Evolutionary conservation across 2,888 invertebrate genomes (phyloP).

Genomic region (Dione juno): DNA sequence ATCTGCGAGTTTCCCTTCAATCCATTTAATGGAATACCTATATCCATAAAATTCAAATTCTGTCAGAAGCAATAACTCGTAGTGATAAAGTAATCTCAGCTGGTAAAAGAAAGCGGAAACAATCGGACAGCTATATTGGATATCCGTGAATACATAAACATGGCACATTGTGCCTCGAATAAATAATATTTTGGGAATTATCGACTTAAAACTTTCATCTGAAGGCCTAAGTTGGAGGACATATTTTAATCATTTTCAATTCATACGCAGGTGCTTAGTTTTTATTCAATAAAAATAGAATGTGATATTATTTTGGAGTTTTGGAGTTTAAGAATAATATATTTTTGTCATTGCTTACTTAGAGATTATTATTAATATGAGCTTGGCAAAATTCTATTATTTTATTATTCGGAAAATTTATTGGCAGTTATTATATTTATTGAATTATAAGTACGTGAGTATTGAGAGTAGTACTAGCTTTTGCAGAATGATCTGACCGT

Average conservation of each 20-base stretch:
- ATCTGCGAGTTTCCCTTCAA: too few species aligned
- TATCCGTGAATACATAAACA: constrained; percentile 36
- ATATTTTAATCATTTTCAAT: neutral
- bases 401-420: too few species aligned
- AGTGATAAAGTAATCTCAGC: constrained; percentile 39
- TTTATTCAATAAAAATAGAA: neutral
- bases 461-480: too few species aligned
- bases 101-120: constrained; percentile 33
- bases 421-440: too few species aligned
- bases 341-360: too few species aligned
- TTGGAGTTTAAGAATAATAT: too few species aligned
- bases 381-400: too few species aligned
- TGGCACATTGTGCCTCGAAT: constrained; percentile 24
- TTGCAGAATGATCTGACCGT: too few species aligned
- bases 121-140: constrained; percentile 40
- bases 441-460: too few species aligned
- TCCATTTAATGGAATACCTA: too few species aligned
- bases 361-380: too few species aligned
- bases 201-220: constrained; percentile 17
- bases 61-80: neutral
- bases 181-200: constrained; percentile 22
- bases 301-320: too few species aligned
- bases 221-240: neutral
- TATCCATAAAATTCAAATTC: neutral
- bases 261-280: neutral